Base-by-base conservation (phyloP, 1,140 invertebrate genomes). In the Formica selysi region DNA sequence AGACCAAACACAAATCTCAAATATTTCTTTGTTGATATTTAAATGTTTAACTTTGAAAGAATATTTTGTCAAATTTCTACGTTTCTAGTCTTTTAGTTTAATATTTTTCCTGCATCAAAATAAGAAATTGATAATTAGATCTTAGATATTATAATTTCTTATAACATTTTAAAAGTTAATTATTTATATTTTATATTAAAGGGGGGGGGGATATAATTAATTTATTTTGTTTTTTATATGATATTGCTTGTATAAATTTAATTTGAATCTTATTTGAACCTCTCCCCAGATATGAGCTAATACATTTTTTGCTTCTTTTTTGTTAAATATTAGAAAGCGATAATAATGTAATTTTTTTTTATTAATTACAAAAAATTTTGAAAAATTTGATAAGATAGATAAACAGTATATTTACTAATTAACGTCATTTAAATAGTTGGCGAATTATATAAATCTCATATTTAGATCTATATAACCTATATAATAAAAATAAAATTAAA, bases 1-100 rank as follows among this genome's bases (percentile, higher is more conserved):
- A 62, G 44, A 29, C 1, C 4, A 38, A 62, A 22, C 0, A 32
- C 16, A 5, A 70, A 73, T 61, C 13, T 68, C 16, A 13, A 57
- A 80, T 57, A 57, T 41, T 64, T 76, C 16, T 19, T 59, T 61
- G 6, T 61, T 59, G n/a, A 22, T 0, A 61, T 32, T 76, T 41
- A 76, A 32, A 32, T 38, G 44, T 71, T 59, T 19, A 41, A 83
- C 5, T 44, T 61, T 70, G 41, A 76, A 13, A 29, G 19, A 51
- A 65, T 22, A n/a, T 79, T 44, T 32, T 29, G 32, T 57, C 19
- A 16, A 44, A 44, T 32, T 16, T 48, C 6, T 44, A 36, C 51
- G n/a, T 65, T 83, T 78, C 32, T 83, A 73, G 26, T 44, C 36
- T 41, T 81, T n/a, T 79, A 54, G 5, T 29, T 62, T 41, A 19